Conservation (phyloP, 2,888 invertebrate genomes). For the Aspidiotus destructor region DNA sequence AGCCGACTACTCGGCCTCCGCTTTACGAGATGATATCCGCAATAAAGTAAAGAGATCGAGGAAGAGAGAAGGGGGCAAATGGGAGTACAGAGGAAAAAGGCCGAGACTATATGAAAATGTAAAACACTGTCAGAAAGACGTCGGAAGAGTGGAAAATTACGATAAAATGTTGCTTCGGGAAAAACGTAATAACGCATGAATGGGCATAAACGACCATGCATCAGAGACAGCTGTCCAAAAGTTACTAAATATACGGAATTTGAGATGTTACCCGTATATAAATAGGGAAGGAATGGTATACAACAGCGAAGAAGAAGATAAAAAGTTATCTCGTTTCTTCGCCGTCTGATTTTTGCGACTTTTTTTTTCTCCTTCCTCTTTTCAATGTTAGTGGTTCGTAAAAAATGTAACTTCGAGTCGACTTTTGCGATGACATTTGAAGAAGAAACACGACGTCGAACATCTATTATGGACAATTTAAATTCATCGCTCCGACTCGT, state of each 20-base stretch:
- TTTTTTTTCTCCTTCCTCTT: background rate
- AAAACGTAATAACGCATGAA: slow-evolving; percentile 32
- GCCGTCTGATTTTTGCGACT: slow-evolving; percentile 4
- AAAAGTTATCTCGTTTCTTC: slow-evolving; percentile 25
- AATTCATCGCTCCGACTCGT: too few relatives aligned
- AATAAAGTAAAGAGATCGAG: background rate
- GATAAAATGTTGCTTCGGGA: slow-evolving; percentile 26
- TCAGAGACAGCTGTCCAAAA: slow-evolving; percentile 33
- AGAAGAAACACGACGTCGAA: too few relatives aligned
- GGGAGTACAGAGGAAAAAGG: background rate
- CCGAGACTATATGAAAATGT: slow-evolving; percentile 22
- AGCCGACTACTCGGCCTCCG: too few relatives aligned
- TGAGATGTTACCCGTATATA: slow-evolving; percentile 13
- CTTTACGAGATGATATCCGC: too few relatives aligned
- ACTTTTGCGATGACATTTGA: background rate
- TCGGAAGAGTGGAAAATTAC: slow-evolving; percentile 28
- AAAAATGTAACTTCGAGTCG: background rate
- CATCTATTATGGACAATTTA: too few relatives aligned
- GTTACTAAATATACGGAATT: slow-evolving; percentile 32
- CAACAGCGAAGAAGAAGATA: slow-evolving; percentile 6
- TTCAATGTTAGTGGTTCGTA: slow-evolving; percentile 21
- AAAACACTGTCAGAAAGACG: slow-evolving; percentile 31
- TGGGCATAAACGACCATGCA: slow-evolving; percentile 33
- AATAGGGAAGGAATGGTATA: slow-evolving; percentile 20
- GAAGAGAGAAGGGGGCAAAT: background rate